phyloP scores from a whole-genome alignment of 2,888 invertebrate species.

The Melanostoma scalare region DNA sequence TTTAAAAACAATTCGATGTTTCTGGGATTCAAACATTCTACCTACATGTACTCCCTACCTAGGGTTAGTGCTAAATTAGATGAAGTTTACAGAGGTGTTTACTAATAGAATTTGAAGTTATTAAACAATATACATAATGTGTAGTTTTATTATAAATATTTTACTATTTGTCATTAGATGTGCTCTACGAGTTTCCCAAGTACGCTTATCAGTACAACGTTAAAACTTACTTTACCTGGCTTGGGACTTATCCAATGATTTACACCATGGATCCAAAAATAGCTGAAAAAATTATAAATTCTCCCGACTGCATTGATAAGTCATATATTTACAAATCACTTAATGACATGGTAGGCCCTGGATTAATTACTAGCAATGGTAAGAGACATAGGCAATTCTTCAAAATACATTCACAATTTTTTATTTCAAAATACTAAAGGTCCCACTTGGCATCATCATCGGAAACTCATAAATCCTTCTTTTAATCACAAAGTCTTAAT shows the following conservation, averaged over 20 bases:
- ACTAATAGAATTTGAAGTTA: background rate
- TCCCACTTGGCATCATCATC: slow-evolving; percentile 33
- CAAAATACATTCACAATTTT: background rate
- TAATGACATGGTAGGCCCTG: background rate
- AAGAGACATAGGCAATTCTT: background rate
- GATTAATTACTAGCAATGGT: slow-evolving; percentile 24
- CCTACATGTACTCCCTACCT: too few species aligned
- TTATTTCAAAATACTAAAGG: slow-evolving; percentile 9
- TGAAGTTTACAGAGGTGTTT: too few species aligned
- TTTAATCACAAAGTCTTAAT: slow-evolving; percentile 25
- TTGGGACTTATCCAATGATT: slow-evolving; percentile 10
- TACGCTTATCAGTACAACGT: background rate
- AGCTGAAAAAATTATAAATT: slow-evolving; percentile 30
- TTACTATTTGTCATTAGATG: slow-evolving; percentile 12
- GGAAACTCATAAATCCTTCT: slow-evolving; percentile 40
- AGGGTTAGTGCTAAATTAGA: too few species aligned
- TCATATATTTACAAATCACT: slow-evolving; percentile 4
- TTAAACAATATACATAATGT: background rate
- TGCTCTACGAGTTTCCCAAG: slow-evolving; percentile 15
- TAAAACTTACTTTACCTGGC: slow-evolving; percentile 21
- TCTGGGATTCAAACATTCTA: too few species aligned
- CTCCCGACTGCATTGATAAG: slow-evolving; percentile 40
- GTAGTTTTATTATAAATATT: background rate
- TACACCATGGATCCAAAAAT: slow-evolving; percentile 52
- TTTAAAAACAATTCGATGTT: too few species aligned